Evolutionary conservation across 2,797 vertebrate species (phyloP).

Genomic region (Pangasius larnaudii): DNA sequence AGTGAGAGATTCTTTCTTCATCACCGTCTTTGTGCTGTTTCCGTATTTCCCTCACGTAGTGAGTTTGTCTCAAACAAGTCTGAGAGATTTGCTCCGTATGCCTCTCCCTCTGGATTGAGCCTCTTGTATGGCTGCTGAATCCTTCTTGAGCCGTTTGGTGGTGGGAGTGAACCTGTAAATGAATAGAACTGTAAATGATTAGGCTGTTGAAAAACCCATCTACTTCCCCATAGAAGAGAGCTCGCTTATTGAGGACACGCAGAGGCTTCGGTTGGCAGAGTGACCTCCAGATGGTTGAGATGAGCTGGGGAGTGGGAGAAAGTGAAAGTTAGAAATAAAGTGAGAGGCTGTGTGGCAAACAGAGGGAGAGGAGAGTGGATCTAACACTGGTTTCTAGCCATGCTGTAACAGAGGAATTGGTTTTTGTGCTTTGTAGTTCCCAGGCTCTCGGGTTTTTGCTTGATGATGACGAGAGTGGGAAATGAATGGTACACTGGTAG

Average conservation of each 20-base stretch:
- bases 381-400: constrained; percentile 40
- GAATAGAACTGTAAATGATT: constrained; percentile 64
- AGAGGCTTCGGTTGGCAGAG: constrained; percentile 54
- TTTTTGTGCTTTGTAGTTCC: constrained; percentile 20
- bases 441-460: constrained; percentile 16
- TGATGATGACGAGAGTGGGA: constrained; percentile 15
- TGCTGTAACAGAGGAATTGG: constrained; percentile 47
- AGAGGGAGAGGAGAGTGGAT: constrained; percentile 43
- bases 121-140: constrained; percentile 60
- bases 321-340: constrained; percentile 52
- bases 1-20: constrained; percentile 68
- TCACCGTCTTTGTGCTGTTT: constrained; percentile 41
- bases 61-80: constrained; percentile 56
- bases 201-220: constrained; percentile 62
- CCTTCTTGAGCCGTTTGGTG: constrained; percentile 65
- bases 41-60: constrained; percentile 56
- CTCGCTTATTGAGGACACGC: constrained; percentile 58
- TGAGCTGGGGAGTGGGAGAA: constrained; percentile 53
- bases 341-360: constrained; percentile 47
- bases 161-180: constrained; percentile 63
- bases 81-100: constrained; percentile 44
- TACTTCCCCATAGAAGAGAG: constrained; percentile 62
- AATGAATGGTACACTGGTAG: constrained; percentile 4
- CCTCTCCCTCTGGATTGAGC: constrained; percentile 48
- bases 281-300: constrained; percentile 63